Conservation (phyloP, 2,797 vertebrate genomes). For the Poeciliopsis infans region DNA sequence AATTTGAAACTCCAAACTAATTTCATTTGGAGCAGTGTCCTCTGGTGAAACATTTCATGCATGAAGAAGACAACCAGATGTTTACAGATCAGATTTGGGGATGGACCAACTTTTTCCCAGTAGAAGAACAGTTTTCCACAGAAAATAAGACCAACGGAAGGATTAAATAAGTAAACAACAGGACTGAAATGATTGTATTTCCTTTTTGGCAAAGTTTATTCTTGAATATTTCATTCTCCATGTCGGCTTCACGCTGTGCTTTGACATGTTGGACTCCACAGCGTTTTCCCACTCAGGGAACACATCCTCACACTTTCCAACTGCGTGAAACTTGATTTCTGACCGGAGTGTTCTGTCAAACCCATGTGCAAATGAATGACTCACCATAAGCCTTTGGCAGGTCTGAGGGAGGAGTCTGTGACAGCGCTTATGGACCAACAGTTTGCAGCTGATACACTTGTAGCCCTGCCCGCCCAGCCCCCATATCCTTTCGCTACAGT, state of each 20-base stretch:
- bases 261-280: background rate
- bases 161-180: background rate
- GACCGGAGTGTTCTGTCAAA: background rate
- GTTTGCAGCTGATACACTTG: constrained; percentile 98
- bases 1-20: too few species aligned
- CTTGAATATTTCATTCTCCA: background rate
- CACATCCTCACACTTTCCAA: background rate
- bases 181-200: background rate
- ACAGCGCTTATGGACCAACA: constrained; percentile 99
- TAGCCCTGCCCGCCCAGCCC: constrained; percentile 95
- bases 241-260: background rate
- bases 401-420: constrained; percentile 92
- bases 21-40: background rate
- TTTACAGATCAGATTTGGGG: background rate
- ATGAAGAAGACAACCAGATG: background rate
- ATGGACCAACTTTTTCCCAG: background rate
- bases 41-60: background rate
- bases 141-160: background rate
- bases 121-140: background rate
- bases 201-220: background rate
- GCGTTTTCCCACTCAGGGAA: background rate
- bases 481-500: constrained; percentile 99
- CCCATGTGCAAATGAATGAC: constrained; percentile 58
- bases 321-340: background rate
- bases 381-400: constrained; percentile 99